A percentile compares a stretch with the other conserved stretches of the same genome.
These are phyloP conservation scores for Melinaea menophilus DNA, from an alignment of 2,888 invertebrate species.

Conservation along the genomic window DNA sequence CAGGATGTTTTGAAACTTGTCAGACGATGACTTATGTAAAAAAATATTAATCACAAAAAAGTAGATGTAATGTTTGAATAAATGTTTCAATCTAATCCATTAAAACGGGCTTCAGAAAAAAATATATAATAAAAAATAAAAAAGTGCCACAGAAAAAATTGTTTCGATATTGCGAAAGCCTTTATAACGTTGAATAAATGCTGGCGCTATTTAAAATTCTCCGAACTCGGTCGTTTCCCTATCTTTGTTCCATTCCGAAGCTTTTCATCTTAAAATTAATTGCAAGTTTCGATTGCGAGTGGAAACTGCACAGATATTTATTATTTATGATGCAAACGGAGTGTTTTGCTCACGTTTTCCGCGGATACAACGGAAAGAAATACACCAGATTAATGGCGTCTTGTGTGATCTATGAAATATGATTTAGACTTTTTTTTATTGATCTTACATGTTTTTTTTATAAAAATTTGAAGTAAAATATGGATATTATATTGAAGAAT, in stretches of 20 bases:
- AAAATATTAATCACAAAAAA: too few relatives aligned
- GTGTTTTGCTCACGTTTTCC: conserved; percentile 17
- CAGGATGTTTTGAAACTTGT: too few relatives aligned
- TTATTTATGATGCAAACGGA: conserved; percentile 28
- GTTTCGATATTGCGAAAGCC: conserved; percentile 19
- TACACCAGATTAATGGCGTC: conserved; percentile 1
- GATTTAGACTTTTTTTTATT: not conserved
- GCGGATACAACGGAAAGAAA: conserved; percentile 5
- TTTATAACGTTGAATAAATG: conserved; percentile 22
- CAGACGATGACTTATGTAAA: too few relatives aligned
- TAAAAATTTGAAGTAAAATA: too few relatives aligned
- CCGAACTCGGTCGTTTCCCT: conserved; percentile 31
- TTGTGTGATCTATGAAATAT: conserved; percentile 3
- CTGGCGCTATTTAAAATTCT: conserved; percentile 31
- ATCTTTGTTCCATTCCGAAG: conserved; percentile 34
- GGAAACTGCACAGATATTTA: conserved; percentile 26
- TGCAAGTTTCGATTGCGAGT: conserved; percentile 35
- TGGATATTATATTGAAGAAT: too few relatives aligned
- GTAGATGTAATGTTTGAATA: not conserved
- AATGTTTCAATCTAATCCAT: not conserved
- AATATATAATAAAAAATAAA: not conserved
- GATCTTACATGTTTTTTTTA: too few relatives aligned
- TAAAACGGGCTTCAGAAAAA: not conserved
- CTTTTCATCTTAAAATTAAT: conserved; percentile 38
- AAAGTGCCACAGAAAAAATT: conserved; percentile 7